Conservation (phyloP, 1,140 invertebrate genomes). For the Lysiphlebus fabarum region DNA sequence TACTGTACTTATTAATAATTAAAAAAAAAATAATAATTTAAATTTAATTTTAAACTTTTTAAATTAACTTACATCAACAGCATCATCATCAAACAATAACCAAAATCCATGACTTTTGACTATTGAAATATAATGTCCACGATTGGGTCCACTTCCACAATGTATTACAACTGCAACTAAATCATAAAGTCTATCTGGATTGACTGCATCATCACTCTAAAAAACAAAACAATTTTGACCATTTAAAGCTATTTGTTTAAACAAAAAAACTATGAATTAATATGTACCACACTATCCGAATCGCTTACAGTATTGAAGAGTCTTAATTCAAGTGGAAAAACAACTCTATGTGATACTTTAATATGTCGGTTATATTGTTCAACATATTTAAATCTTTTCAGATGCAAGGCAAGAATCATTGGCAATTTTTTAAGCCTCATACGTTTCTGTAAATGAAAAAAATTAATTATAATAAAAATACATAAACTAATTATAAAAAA, state of each 20-base stretch:
- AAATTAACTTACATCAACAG: conserved; percentile 88
- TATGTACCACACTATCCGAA: background rate
- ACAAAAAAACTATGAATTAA: conserved; percentile 13
- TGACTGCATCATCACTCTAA: conserved; percentile 94
- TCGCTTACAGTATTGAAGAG: conserved; percentile 93
- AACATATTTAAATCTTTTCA: conserved; percentile 99
- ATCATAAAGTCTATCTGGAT: conserved; percentile 96
- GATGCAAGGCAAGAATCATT: conserved; percentile 93
- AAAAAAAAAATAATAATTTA: too few species aligned
- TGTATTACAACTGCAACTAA: conserved; percentile 98
- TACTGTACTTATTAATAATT: too few species aligned
- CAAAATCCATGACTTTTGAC: conserved; percentile 99
- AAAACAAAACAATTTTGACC: conserved; percentile 14
- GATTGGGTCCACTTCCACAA: conserved; percentile 97
- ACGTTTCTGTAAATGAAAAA: conserved; percentile 76
- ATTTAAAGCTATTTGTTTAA: background rate
- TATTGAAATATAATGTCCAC: conserved; percentile 99
- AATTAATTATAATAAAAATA: conserved; percentile 25
- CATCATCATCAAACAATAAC: conserved; percentile 99
- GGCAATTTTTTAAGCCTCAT: conserved; percentile 99
- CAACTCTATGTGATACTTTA: conserved; percentile 97
- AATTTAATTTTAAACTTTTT: conserved; percentile 13
- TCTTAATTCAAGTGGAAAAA: conserved; percentile 95
- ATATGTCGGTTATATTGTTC: conserved; percentile 98
- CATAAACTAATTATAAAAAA: conserved; percentile 16